A percentile compares a stretch with the other conserved stretches of the same genome.
Evolutionary conservation across 2,113 vertebrate genomes (phyloP).

Genomic region (Sapajus apella): DNA sequence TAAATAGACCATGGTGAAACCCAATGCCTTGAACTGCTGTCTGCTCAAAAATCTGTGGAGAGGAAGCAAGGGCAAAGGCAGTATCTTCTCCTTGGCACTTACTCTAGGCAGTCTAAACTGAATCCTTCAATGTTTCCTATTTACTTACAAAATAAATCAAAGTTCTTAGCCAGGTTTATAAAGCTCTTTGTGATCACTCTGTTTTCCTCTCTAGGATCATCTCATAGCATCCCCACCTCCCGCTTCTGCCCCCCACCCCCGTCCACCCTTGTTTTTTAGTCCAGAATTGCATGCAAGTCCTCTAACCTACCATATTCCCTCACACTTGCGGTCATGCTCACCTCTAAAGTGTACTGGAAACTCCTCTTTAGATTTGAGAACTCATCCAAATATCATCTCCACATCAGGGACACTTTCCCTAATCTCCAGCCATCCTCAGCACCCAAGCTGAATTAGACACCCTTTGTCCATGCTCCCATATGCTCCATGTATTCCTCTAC

Average conservation of each 20-base stretch:
- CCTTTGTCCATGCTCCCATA: not conserved
- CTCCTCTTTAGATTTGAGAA: too few relatives aligned
- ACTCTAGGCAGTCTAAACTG: not conserved
- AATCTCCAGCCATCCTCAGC: not conserved
- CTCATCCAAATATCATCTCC: too few relatives aligned
- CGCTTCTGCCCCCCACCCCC: not conserved
- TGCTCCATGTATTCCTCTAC: not conserved
- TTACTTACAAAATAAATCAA: not conserved
- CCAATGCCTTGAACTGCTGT: not conserved
- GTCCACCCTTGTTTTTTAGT: not conserved
- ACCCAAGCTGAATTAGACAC: not conserved
- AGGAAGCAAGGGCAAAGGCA: not conserved
- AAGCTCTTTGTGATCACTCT: not conserved
- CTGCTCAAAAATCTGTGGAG: not conserved
- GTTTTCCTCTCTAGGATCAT: too few relatives aligned
- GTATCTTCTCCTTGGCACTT: not conserved
- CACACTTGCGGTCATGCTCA: not conserved
- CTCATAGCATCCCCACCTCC: too few relatives aligned
- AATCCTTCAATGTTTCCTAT: not conserved
- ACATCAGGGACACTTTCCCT: not conserved
- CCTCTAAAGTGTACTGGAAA: not conserved
- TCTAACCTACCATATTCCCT: too few relatives aligned
- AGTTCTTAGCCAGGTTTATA: not conserved
- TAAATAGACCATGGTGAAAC: too few relatives aligned
- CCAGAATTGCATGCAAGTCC: too few relatives aligned